A percentile compares a stretch with the other conserved stretches of the same genome.
These are phyloP conservation scores for Melierax canorus DNA, from an alignment of 2,113 vertebrate genomes.

Conservation along the genomic window DNA sequence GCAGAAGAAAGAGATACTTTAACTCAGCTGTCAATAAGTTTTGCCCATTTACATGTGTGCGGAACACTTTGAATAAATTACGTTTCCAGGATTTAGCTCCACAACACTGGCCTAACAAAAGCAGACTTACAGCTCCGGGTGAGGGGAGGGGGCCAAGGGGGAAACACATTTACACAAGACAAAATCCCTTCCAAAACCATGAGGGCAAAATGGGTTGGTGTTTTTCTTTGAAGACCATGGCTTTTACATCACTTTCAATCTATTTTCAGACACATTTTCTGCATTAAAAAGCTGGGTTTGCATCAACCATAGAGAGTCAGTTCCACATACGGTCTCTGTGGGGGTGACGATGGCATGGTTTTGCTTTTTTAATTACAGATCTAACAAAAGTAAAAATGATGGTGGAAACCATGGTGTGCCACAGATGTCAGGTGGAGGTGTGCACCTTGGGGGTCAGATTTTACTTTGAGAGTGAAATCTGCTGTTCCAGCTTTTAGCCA, in stretches of 20 bases:
- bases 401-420: neutral
- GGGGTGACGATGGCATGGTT: neutral
- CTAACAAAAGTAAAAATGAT: neutral
- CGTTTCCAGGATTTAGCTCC: constrained; percentile 42
- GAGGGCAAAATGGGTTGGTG: neutral
- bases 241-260: neutral
- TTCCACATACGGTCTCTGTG: neutral
- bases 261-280: neutral
- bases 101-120: constrained; percentile 5
- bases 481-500: neutral
- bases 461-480: neutral
- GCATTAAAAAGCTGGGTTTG: neutral
- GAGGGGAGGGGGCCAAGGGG: neutral
- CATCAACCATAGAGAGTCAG: neutral
- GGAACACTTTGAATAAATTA: constrained; percentile 58
- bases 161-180: constrained; percentile 6
- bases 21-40: constrained; percentile 57
- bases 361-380: neutral
- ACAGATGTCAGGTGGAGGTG: neutral
- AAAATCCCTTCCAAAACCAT: constrained; percentile 6
- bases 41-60: constrained; percentile 51
- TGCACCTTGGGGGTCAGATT: neutral
- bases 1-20: constrained; percentile 59
- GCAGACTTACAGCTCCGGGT: neutral
- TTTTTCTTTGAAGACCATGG: neutral